These are phyloP conservation scores for Procambarus clarkii DNA, from an alignment of 1,140 invertebrate species.

Conservation along the genomic window DNA sequence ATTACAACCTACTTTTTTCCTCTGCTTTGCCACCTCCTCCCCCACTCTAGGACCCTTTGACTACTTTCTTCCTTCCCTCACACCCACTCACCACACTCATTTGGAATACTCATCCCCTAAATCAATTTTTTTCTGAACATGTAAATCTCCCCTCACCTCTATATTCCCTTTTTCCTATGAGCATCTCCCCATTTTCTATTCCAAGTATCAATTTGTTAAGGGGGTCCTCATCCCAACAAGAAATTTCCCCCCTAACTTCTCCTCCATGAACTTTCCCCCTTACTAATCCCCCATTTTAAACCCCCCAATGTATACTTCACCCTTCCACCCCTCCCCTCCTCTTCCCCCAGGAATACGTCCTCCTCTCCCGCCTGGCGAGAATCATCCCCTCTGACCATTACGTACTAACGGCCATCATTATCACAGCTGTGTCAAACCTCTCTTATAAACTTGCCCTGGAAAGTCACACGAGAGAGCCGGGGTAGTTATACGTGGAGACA, in stretches of 20 bases:
- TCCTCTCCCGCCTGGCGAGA: neutral
- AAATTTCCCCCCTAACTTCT: too few species aligned
- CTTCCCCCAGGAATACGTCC: neutral
- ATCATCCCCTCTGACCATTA: constrained; percentile 25
- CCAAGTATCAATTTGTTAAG: too few species aligned
- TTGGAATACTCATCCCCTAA: too few species aligned
- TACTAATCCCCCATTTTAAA: too few species aligned
- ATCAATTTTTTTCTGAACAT: too few species aligned
- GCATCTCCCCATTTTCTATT: too few species aligned
- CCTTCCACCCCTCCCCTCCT: neutral
- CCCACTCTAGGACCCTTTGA: neutral
- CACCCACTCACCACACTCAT: too few species aligned
- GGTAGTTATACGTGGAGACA: neutral
- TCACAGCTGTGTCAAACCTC: constrained; percentile 66
- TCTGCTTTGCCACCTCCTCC: neutral
- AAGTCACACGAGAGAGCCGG: constrained; percentile 34
- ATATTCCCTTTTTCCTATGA: too few species aligned
- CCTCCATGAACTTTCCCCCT: too few species aligned
- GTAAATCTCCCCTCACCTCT: too few species aligned
- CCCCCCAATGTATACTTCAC: neutral
- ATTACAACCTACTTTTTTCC: neutral
- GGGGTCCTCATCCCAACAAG: too few species aligned
- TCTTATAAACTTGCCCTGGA: constrained; percentile 56
- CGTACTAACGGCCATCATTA: constrained; percentile 59
- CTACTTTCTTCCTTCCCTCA: too few species aligned